Evolutionary conservation across 2,888 invertebrate genomes (phyloP).

Genomic region (Hydroisotoma schaefferi): DNA sequence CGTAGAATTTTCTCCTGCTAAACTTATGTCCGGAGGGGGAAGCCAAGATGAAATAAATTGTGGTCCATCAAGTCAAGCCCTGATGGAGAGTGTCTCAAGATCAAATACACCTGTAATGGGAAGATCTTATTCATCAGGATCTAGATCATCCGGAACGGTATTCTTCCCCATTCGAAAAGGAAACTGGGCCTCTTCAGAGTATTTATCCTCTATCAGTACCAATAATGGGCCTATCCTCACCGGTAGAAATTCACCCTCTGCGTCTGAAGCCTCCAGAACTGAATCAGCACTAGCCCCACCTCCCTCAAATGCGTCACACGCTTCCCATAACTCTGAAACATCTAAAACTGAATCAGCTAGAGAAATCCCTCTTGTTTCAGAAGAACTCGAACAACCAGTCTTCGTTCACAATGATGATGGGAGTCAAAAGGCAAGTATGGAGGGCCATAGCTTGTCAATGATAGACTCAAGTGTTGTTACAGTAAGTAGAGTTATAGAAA

Average conservation of each 20-base stretch:
- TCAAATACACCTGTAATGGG: constrained; percentile 44
- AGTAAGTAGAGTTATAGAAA: too few relatives aligned
- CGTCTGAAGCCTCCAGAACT: constrained; percentile 42
- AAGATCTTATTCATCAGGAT: constrained; percentile 31
- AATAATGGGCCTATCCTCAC: constrained; percentile 32
- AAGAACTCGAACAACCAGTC: too few relatives aligned
- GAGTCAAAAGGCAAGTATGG: constrained; percentile 3
- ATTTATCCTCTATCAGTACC: constrained; percentile 22
- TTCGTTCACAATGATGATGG: constrained; percentile 9
- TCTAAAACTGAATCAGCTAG: constrained; percentile 45
- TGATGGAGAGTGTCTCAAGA: constrained; percentile 35
- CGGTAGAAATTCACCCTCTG: constrained; percentile 41
- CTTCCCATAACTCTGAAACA: constrained; percentile 44
- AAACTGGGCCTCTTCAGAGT: constrained; percentile 35
- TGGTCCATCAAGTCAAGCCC: constrained; percentile 13
- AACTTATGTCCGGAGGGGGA: constrained; percentile 17
- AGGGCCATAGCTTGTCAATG: too few relatives aligned
- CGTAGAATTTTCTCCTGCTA: neutral
- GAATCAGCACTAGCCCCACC: constrained; percentile 44
- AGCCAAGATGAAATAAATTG: constrained; percentile 15
- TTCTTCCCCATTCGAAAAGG: constrained; percentile 31
- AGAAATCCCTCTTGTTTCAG: constrained; percentile 4
- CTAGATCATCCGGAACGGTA: constrained; percentile 33
- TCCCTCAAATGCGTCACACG: constrained; percentile 43
- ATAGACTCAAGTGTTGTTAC: too few relatives aligned